Evolutionary conservation across 35 echinoderm and acorn worm genomes (phyloP).

Genomic region (Apostichopus parvimensis): DNA sequence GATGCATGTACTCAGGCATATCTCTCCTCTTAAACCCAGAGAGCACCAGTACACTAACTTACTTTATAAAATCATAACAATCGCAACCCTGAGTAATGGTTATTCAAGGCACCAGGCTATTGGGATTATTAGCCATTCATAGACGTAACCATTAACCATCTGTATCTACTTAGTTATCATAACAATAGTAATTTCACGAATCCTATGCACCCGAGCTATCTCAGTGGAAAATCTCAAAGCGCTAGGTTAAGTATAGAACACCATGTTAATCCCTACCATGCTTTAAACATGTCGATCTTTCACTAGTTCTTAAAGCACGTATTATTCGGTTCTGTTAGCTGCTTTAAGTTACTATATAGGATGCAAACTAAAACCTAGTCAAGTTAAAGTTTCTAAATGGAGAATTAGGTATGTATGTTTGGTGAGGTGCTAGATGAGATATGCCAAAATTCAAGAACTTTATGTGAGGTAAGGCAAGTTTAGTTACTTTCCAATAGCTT

Average conservation of each 20-base stretch:
- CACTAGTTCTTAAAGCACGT: no score
- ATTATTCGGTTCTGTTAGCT: no score
- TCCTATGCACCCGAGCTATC: neutral
- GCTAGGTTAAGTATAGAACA: neutral
- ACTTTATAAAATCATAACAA: neutral
- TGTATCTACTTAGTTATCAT: no score
- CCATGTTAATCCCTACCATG: no score
- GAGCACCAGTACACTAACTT: neutral
- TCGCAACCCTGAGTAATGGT: constrained; percentile 3
- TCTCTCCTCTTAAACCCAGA: neutral
- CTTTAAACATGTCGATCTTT: no score
- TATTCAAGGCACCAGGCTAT: constrained; percentile 4
- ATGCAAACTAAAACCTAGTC: no score
- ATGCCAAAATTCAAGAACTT: neutral
- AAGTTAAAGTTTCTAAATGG: no score
- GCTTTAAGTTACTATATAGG: no score
- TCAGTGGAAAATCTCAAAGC: neutral
- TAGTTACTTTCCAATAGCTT: constrained; percentile 83
- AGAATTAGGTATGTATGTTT: neutral
- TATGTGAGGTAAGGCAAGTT: constrained; percentile 21
- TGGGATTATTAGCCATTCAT: no score
- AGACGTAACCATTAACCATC: no score
- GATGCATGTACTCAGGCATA: no score
- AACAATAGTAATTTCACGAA: neutral
- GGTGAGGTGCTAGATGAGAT: neutral